Evolutionary conservation across 2,113 vertebrate genomes (phyloP).

Genomic region (Albula goreensis): DNA sequence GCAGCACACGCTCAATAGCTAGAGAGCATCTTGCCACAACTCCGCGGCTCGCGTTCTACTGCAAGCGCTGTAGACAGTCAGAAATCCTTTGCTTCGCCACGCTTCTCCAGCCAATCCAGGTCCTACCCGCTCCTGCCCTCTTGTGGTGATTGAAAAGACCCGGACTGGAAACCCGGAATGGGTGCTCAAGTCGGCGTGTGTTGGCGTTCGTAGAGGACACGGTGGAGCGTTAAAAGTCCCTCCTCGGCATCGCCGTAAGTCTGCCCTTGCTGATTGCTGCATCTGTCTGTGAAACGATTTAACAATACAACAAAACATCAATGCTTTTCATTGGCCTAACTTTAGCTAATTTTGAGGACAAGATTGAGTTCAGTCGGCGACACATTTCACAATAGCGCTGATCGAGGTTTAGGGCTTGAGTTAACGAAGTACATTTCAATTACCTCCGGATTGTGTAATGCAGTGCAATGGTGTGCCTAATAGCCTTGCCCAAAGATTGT

Average conservation of each 20-base stretch:
- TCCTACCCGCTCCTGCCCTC: slow-evolving; percentile 55
- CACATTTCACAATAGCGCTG: neutral
- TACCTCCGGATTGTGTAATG: neutral
- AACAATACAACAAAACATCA: neutral
- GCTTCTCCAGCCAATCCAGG: slow-evolving; percentile 41
- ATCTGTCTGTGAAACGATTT: neutral
- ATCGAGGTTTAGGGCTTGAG: neutral
- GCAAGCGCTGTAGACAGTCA: slow-evolving; percentile 26
- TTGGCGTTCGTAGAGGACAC: neutral
- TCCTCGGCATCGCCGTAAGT: neutral
- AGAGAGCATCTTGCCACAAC: slow-evolving; percentile 11
- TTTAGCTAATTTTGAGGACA: neutral
- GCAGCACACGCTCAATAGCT: slow-evolving; percentile 16
- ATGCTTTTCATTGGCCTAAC: neutral
- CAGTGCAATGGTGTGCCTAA: neutral
- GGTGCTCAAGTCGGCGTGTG: neutral
- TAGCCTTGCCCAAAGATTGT: too few species aligned
- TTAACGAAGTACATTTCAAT: neutral
- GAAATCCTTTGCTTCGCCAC: slow-evolving; percentile 36
- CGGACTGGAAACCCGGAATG: slow-evolving; percentile 32
- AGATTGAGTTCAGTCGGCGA: neutral
- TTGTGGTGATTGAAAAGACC: slow-evolving; percentile 48
- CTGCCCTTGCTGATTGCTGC: neutral
- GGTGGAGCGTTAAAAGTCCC: neutral
- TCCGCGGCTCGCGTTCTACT: slow-evolving; percentile 26